phyloP scores from a whole-genome alignment of 1,140 invertebrate species.

The Drosophila setifemur region DNA sequence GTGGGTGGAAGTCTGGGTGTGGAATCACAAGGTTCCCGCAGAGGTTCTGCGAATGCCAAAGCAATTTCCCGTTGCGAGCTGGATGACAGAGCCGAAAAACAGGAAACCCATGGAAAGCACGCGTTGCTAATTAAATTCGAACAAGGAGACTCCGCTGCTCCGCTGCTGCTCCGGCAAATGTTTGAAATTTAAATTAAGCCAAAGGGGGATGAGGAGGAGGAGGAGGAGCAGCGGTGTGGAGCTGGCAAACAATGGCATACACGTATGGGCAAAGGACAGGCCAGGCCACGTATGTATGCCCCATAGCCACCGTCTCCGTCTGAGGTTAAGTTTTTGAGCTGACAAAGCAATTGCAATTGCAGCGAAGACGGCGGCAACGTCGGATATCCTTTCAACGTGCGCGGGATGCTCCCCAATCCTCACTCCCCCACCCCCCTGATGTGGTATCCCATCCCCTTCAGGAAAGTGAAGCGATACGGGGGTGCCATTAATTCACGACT shows the following conservation, averaged over 20 bases:
- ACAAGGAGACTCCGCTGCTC: conserved; percentile 11
- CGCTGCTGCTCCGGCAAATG: conserved; percentile 36
- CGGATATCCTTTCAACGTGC: conserved; percentile 77
- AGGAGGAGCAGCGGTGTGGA: neutral
- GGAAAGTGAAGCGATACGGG: conserved; percentile 1
- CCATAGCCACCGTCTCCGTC: conserved; percentile 42
- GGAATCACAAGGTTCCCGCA: neutral
- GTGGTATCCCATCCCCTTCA: neutral
- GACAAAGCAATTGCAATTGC: conserved; percentile 79
- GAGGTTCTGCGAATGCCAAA: conserved; percentile 25
- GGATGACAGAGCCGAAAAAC: conserved; percentile 55
- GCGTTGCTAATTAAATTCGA: conserved; percentile 75
- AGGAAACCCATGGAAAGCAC: conserved; percentile 69
- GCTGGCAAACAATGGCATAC: conserved; percentile 52
- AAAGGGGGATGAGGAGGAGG: neutral
- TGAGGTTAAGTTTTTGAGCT: conserved; percentile 79
- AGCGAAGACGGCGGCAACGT: conserved; percentile 46
- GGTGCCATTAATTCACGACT: conserved; percentile 76
- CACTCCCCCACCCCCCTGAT: neutral
- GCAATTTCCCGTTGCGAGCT: conserved; percentile 60
- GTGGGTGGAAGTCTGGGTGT: neutral
- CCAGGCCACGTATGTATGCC: conserved; percentile 50
- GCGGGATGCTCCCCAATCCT: conserved; percentile 54
- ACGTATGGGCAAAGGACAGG: conserved; percentile 22
- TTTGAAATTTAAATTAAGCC: conserved; percentile 73